Base-by-base conservation (phyloP, 2,797 vertebrate genomes). In the Sebastes dallii region DNA sequence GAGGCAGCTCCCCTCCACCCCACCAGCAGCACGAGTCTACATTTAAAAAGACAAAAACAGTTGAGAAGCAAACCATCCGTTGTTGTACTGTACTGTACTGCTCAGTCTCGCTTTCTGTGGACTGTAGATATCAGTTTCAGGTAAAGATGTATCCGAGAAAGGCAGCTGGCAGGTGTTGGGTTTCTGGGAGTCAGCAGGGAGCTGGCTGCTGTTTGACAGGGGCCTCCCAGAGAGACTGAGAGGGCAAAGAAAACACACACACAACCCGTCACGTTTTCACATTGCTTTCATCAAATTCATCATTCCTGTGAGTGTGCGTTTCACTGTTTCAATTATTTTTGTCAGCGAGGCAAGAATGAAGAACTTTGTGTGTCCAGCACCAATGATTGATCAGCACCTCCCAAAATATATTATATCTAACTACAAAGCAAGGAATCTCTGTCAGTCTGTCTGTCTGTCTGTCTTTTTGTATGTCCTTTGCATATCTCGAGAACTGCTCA, bases 1-100 rank as follows among this genome's bases (percentile, higher is more conserved):
- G 76, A 88, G 72, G 73, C 86, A 87, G 88, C 90, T 95, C 88
- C 95, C 96, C 93, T 93, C 87, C 58, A 80, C 68, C 71, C 72
- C 74, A 80, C 81, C 69, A 85, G 60, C 83, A 77, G 61, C 77
- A 80, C 30, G 36, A 88, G 73, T 81, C 79, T 75, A 89, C 80
- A 77, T 88, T 89, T 91, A 78, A 86, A 84, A 88, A 87, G 79
- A 78, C 82, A 84, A 80, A 55, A 88, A 75, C 77, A 90, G 79
- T 71, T 2, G 13, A 85, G 54, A 60, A 75, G 29, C 46, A 72
- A 71, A 65, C n/a, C 61, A 29, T 75, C 66, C 8, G 6, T 36
- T 5, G 59, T 25, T 20, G 16, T 6, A 10, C 20, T 16, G 18
- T 34, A 25, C 59, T 42, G 13, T 18, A 29, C 29, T 30, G 74